Evolutionary conservation across 2,113 vertebrate species (phyloP), one percentile per base, ranked within the genome.

Genomic region (Gasterosteus nipponicus): DNA sequence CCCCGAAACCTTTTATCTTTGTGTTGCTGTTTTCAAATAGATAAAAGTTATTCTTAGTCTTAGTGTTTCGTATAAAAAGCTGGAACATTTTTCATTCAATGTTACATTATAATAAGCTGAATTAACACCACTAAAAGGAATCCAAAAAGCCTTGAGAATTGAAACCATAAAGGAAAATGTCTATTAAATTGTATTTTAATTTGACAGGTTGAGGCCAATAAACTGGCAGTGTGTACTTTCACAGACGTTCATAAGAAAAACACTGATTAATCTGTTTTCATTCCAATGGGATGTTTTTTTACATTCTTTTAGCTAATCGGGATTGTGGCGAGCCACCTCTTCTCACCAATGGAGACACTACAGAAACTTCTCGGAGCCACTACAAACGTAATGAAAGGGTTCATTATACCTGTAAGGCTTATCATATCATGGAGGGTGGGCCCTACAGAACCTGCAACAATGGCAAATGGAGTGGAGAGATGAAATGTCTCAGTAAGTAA

Each of bases 401-500:
- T 38, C 2, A 77, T 22, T 88, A 84, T 33, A 0, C 0, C 15
- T 91, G 90, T 61, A 68, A 73, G 39, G 0, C 0, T 0, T 57
- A 0, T 1, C 77, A 87, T 49, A 2, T 0, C 0, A 44, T 85
- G 75, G 10, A 68, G 0, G 84, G 78, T 10, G 1, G 0, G 0
- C 9, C 39, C 5, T 18, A n/a, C 26, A 73, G 42, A 76, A 87
- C 66, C 38, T 91, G 90, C 64, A 0, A 0, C 0, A 74, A 86
- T 10, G 85, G 90, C 3, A 0, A 73, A 49, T 91, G 90, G 90
- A 53, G 2, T 15, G 88, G 88, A 86, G 0, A 69, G 2, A 80
- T 83, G 0, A 83, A 0, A 72, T 91, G 90, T 49, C 42, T 86
- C 10, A 80, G 90, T 91, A 80, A 91, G 90, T 80, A 16, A 41